A percentile compares a stretch with the other conserved stretches of the same genome.
phyloP scores from a whole-genome alignment of 2,797 vertebrate genomes.

The Petrocephalus sullivani region DNA sequence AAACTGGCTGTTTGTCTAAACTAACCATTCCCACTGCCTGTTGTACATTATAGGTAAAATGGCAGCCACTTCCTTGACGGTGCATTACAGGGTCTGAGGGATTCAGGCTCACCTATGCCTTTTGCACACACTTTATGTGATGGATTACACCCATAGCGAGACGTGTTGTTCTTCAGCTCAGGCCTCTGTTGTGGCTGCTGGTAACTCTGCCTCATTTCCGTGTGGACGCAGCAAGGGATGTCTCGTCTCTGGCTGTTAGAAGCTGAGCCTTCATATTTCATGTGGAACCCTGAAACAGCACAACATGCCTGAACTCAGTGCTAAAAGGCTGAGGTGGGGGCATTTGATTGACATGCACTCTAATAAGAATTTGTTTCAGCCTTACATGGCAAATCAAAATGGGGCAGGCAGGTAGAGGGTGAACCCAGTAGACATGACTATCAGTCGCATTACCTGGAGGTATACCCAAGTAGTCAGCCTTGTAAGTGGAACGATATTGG shows the following conservation, averaged over 20 bases:
- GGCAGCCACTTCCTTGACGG: neutral
- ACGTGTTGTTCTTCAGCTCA: constrained; percentile 48
- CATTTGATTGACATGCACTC: neutral
- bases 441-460: constrained; percentile 52
- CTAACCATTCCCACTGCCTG: neutral
- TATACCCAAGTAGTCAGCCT: constrained; percentile 60
- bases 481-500: constrained; percentile 65
- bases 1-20: neutral
- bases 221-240: constrained; percentile 40
- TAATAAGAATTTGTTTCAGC: neutral
- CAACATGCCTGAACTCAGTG: neutral
- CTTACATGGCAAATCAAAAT: neutral
- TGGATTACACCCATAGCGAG: constrained; percentile 51
- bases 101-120: constrained; percentile 57
- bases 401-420: neutral
- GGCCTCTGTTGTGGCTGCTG: constrained; percentile 47
- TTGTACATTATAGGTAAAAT: neutral
- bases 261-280: constrained; percentile 34
- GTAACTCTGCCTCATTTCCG: constrained; percentile 62
- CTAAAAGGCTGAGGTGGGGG: neutral
- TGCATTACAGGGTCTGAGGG: neutral
- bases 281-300: constrained; percentile 39
- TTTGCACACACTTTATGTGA: constrained; percentile 37
- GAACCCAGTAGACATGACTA: neutral
- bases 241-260: constrained; percentile 37